Base-by-base conservation (phyloP, 2,797 vertebrate genomes). In the Lophius americanus region DNA sequence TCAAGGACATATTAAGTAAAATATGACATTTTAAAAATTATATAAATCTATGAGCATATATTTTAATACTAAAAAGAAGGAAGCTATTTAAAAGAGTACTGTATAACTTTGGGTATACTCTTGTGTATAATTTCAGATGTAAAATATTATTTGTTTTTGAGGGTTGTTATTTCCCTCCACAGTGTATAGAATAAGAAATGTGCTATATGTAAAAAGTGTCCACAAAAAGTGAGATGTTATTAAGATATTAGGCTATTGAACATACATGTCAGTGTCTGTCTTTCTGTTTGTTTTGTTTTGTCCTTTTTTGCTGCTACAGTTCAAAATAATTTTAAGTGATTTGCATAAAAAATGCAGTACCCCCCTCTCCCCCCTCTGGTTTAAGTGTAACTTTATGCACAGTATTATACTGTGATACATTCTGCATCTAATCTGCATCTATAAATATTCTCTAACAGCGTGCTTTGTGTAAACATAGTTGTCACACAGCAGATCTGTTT, bases 81-180 rank as follows among this genome's bases (percentile, higher is more conserved):
- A 94, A 92, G 89, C 88, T 95, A 94, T 95, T 95, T 95, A 95
- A 94, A 93, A 92, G 91, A 93, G 93, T 94, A 93, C 92, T 94
- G 92, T 94, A 93, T 94, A 92, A 94, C 91, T 91, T 23, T 93
- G 91, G 91, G 91, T 92, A 92, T 92, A 91, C 92, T 93, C 90
- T 93, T 91, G 79, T 94, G 90, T 94, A 92, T 93, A 93, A 87
- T 81, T 78, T 84, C 78, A 91, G 90, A 92, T 92, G 89, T 93
- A 90, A 92, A 93, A 90, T 85, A 90, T 88, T 91, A 88, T 92
- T 89, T 74, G 50, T 87, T 77, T 75, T 84, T 67, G 81, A 82
- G 81, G 83, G 68, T 59, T 56, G 51, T 41, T 48, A 39, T 10
- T 2, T 7, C 68, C 68, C 76, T 76, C 51, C 70, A 81, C 77